Evolutionary conservation across 2,888 invertebrate species (phyloP).

Genomic region (Salticus scenicus): DNA sequence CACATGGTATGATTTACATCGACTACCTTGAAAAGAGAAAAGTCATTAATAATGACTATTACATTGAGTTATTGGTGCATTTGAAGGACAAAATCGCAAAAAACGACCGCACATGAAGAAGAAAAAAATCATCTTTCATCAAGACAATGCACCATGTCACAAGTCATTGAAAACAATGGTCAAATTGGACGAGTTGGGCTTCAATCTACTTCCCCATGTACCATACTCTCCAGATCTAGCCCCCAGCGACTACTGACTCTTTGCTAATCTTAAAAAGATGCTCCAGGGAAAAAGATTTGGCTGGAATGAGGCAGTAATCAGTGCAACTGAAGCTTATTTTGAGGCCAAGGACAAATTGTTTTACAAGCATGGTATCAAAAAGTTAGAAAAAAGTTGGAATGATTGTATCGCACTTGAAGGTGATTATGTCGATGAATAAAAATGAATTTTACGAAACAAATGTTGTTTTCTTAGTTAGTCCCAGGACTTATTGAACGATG

Average conservation of each 20-base stretch:
- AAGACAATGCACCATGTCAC: neutral
- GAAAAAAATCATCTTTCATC: neutral
- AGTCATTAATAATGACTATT: conserved; percentile 27
- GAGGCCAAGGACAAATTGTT: too few relatives aligned
- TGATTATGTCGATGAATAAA: too few relatives aligned
- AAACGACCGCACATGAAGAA: conserved; percentile 15
- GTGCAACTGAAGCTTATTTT: too few relatives aligned
- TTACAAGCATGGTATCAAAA: too few relatives aligned
- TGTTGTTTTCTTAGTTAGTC: too few relatives aligned
- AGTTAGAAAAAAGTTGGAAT: too few relatives aligned
- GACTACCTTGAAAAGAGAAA: conserved; percentile 62
- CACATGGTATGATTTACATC: conserved; percentile 46
- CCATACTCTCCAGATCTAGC: neutral
- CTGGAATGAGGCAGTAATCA: conserved; percentile 2
- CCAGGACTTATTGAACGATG: too few relatives aligned
- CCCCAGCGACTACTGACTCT: neutral
- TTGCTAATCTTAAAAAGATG: neutral
- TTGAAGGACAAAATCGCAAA: conserved; percentile 4
- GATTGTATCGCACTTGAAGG: too few relatives aligned
- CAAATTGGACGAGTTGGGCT: conserved; percentile 7
- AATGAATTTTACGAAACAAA: too few relatives aligned
- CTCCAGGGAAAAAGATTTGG: neutral
- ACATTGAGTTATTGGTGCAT: conserved; percentile 12
- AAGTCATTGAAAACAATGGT: conserved; percentile 4
- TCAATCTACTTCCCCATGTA: neutral